Conservation (phyloP, 2,113 vertebrate species). For the Eleginops maclovinus region DNA sequence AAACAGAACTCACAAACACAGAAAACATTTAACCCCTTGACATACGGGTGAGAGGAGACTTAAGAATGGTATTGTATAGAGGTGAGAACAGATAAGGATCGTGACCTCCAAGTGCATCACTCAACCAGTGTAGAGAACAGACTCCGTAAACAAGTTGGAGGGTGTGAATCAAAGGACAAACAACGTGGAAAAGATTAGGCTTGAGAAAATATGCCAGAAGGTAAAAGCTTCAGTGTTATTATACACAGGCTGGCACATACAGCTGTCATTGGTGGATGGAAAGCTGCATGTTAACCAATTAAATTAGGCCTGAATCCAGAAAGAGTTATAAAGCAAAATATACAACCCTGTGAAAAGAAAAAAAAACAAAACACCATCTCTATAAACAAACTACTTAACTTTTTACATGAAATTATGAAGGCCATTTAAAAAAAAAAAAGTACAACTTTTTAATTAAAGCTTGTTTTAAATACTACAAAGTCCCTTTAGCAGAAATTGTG, state of each 20-base stretch:
- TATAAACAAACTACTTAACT: constrained; percentile 59
- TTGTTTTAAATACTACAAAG: constrained; percentile 33
- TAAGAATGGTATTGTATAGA: constrained; percentile 35
- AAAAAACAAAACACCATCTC: constrained; percentile 33
- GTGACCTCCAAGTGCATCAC: constrained; percentile 72
- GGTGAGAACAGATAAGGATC: constrained; percentile 49
- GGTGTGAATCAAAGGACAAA: constrained; percentile 50
- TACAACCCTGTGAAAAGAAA: constrained; percentile 51
- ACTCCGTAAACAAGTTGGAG: constrained; percentile 55
- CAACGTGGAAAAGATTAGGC: constrained; percentile 46
- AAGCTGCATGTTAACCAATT: constrained; percentile 46
- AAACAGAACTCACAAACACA: constrained; percentile 42
- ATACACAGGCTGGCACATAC: constrained; percentile 33
- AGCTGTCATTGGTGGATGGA: constrained; percentile 64
- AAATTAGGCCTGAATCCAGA: constrained; percentile 44
- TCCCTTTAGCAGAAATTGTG: constrained; percentile 58
- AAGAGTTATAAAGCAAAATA: constrained; percentile 33
- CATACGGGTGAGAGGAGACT: constrained; percentile 41
- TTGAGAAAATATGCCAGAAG: constrained; percentile 43
- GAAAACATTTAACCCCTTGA: constrained; percentile 39
- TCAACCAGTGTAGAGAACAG: constrained; percentile 69
- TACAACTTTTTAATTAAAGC: constrained; percentile 48
- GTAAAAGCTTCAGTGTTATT: constrained; percentile 18
- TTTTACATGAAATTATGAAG: constrained; percentile 64
- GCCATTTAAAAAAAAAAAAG: constrained; percentile 30